Conservation (phyloP, 64 coral and sea anemone genomes). For the Pachyseris speciosa region DNA sequence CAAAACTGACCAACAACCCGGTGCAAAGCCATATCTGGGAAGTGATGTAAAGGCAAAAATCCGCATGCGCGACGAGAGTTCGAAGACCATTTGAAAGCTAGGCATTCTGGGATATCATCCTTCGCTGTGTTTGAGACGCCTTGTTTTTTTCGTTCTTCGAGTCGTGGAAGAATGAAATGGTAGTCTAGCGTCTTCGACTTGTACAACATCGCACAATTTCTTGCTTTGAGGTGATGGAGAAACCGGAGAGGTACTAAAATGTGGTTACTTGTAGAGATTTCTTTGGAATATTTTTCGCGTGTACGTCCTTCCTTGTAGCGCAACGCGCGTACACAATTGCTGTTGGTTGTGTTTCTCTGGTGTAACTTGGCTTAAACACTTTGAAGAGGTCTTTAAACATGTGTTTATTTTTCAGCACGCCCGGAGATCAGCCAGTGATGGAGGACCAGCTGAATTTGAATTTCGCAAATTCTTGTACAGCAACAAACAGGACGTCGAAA, state of each 20-base stretch:
- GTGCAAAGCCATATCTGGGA: not conserved
- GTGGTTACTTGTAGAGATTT: no score
- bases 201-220: not conserved
- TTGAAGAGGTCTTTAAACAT: not conserved
- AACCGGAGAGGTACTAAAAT: not conserved
- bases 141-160: conserved; percentile 37
- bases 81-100: no score
- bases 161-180: not conserved
- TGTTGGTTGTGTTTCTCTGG: not conserved
- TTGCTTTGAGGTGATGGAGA: not conserved
- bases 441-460: not conserved
- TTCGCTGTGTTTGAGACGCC: conserved; percentile 14
- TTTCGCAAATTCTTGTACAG: not conserved
- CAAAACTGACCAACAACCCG: not conserved
- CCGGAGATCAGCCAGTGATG: not conserved
- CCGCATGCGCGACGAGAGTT: no score
- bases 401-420: not conserved
- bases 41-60: not conserved
- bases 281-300: not conserved
- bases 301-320: not conserved
- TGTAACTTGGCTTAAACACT: not conserved
- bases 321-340: not conserved
- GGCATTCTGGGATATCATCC: not conserved
- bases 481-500: not conserved
- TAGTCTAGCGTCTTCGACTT: not conserved